Base-by-base conservation (phyloP, 2,888 invertebrate genomes). In the Ptycholaimellus sp. region DNA sequence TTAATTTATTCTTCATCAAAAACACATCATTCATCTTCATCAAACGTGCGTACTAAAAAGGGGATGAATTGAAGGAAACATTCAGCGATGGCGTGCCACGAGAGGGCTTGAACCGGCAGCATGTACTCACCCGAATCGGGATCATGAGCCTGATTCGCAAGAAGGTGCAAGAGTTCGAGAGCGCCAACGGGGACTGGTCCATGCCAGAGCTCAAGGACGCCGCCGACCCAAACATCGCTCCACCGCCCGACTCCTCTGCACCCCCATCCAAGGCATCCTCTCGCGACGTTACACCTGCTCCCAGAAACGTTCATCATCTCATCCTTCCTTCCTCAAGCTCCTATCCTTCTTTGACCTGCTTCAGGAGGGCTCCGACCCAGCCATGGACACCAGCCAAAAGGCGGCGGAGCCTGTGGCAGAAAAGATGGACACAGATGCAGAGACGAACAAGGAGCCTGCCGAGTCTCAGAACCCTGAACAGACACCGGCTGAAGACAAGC, bases 131-230 rank as follows among this genome's bases (percentile, higher is more conserved):
- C 1, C 69, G 96, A 46, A 93, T 99, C 46, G 96, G 96, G 13
- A 85, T 96, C 1, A 93, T 99, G 93, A 87, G 87, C 14, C 66
- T 99, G 18, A 93, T 99, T 38, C 70, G 93, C 40, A 96, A 96
- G 64, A 99, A 99, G 67, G 87, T 93, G 23, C 90, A 90, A 59
- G 96, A 99, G 57, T 99, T 96, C 59, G 96, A 99, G 58, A 76
- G 79, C 54, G 85, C 90, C 43, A 99, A 99, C 58, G 93, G 93
- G 1, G 78, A 80, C 49, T 85, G 87, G 59, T 87, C 85, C 54
- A 85, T 96, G 81, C 87, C 90, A 13, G 59, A 62, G 39, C 42
- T 59, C 48, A 50, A 51, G 25, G 47, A 48, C 74, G 0, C 74
- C n/a, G n/a, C n/a, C n/a, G n/a, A n/a, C n/a, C n/a, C n/a, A n/a